A percentile compares a stretch with the other conserved stretches of the same genome.
Evolutionary conservation across 2,113 vertebrate genomes (phyloP).

Genomic region (Chionomys nivalis): DNA sequence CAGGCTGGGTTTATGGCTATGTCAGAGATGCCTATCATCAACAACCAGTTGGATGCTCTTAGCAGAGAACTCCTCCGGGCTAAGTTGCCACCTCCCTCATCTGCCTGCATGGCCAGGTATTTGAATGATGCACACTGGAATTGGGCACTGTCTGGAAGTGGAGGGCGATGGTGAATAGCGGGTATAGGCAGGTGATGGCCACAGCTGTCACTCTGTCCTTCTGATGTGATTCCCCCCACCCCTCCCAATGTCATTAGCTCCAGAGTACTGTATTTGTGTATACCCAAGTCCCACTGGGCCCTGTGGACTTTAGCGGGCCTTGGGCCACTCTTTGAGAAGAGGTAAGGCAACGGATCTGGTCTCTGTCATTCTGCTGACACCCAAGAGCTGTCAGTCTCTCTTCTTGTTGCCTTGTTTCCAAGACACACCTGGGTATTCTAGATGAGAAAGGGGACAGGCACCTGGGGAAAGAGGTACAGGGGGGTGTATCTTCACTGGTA

Average conservation of each 20-base stretch:
- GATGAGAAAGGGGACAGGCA: background rate
- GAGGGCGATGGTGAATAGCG: background rate
- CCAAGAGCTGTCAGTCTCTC: background rate
- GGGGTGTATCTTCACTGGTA: fast-evolving
- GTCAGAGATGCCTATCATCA: background rate
- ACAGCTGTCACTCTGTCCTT: background rate
- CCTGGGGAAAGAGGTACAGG: background rate
- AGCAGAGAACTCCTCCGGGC: background rate
- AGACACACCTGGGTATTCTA: background rate
- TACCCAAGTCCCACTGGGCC: fast-evolving
- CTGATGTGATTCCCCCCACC: background rate
- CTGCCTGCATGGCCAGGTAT: background rate
- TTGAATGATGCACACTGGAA: background rate
- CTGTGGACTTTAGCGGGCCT: background rate
- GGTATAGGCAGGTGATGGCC: fast-evolving
- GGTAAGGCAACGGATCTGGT: background rate
- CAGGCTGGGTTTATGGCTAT: background rate
- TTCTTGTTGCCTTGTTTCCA: background rate
- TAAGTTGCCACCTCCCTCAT: background rate
- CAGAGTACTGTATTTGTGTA: background rate
- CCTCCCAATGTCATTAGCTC: background rate
- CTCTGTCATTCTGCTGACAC: background rate
- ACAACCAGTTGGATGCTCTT: fast-evolving
- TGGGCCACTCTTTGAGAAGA: background rate
- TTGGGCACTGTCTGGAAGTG: background rate